These are phyloP conservation scores for Lepus timidus DNA, from an alignment of 2,113 vertebrate genomes.

Conservation along the genomic window DNA sequence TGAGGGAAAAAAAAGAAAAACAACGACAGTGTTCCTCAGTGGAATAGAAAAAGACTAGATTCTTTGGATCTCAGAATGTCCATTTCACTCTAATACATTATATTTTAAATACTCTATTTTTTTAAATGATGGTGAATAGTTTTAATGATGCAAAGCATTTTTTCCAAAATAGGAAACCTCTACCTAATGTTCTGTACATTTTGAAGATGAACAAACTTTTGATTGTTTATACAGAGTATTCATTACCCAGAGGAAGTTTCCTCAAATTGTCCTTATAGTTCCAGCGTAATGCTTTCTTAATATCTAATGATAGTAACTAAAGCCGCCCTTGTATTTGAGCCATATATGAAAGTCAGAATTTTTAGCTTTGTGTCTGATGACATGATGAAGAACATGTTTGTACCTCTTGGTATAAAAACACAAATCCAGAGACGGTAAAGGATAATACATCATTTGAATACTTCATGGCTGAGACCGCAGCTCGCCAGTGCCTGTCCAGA, in stretches of 20 bases:
- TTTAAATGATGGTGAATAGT: background rate
- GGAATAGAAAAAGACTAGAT: too few species aligned
- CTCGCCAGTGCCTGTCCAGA: background rate
- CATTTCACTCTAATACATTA: too few species aligned
- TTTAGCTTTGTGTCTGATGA: background rate
- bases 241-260: background rate
- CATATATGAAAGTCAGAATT: background rate
- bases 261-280: background rate
- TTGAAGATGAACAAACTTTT: background rate
- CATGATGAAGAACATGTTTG: background rate
- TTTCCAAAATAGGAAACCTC: background rate
- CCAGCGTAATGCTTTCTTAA: background rate
- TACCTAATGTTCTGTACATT: background rate
- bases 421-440: background rate
- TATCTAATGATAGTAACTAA: slow-evolving; percentile 3
- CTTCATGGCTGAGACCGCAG: background rate
- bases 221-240: background rate
- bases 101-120: too few species aligned
- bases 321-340: slow-evolving; percentile 12
- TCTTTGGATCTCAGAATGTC: too few species aligned
- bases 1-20: too few species aligned
- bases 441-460: background rate
- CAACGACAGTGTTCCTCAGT: too few species aligned
- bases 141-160: background rate
- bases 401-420: background rate